phyloP scores from a whole-genome alignment of 1,140 invertebrate genomes.

The Rhynchophorus ferrugineus region DNA sequence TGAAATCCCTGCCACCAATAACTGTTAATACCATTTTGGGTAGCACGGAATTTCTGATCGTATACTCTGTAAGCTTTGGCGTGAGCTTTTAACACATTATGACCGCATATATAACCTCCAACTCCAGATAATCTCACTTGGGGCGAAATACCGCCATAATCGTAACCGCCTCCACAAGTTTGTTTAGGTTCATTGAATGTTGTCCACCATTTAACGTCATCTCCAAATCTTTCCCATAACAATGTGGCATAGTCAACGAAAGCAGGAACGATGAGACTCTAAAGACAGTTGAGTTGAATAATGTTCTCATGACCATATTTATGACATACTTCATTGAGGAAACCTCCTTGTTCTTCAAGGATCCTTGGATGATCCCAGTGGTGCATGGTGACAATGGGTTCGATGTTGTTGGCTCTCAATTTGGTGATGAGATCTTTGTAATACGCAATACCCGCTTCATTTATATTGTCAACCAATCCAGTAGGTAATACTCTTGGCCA shows the following conservation, averaged over 20 bases:
- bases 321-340: background rate
- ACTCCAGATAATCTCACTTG: conserved; percentile 28
- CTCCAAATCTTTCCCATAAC: conserved; percentile 50
- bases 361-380: conserved; percentile 62
- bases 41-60: conserved; percentile 23
- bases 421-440: conserved; percentile 51
- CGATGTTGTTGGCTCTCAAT: conserved; percentile 45
- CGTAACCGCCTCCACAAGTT: conserved; percentile 41
- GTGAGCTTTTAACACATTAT: conserved; percentile 30
- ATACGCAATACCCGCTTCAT: conserved; percentile 46
- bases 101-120: conserved; percentile 30
- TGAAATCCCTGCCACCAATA: too few relatives aligned
- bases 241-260: conserved; percentile 54
- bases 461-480: conserved; percentile 42
- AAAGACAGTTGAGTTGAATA: background rate
- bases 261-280: conserved; percentile 42
- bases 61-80: conserved; percentile 30
- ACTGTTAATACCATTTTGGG: conserved; percentile 22
- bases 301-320: background rate
- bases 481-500: conserved; percentile 43
- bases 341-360: conserved; percentile 45
- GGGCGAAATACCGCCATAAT: conserved; percentile 20
- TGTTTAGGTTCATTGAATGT: conserved; percentile 68
- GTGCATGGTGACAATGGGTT: conserved; percentile 60
- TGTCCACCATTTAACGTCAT: conserved; percentile 56